Percentiles rank a stretch among this genome's conserved stretches.
Conservation (phyloP, 2,113 vertebrate genomes). For the Petrocephalus microphthalmus region DNA sequence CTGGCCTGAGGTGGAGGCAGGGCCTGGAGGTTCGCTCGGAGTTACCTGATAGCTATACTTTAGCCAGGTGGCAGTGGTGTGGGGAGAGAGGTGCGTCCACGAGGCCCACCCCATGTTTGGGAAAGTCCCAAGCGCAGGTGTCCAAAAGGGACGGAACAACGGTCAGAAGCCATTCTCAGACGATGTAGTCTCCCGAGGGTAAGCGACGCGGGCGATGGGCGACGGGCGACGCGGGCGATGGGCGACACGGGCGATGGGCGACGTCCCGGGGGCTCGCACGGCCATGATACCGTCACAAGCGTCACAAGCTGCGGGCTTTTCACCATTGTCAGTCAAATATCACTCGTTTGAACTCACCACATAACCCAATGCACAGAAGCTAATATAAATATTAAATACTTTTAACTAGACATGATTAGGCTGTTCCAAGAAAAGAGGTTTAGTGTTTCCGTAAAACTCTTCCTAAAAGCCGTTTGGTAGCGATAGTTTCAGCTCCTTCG, state of each 20-base stretch:
- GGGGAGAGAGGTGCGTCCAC: not conserved
- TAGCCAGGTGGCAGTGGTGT: not conserved
- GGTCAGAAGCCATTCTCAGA: not conserved
- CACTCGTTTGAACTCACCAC: slow-evolving; percentile 57
- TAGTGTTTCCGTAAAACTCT: not conserved
- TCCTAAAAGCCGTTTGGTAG: not conserved
- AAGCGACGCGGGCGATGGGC: not conserved
- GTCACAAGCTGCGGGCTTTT: slow-evolving; percentile 62
- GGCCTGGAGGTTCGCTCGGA: not conserved
- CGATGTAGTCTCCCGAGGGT: not conserved
- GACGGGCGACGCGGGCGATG: not conserved
- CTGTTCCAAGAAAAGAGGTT: slow-evolving; percentile 39
- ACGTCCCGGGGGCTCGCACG: not conserved
- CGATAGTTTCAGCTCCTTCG: not conserved
- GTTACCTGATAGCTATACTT: not conserved
- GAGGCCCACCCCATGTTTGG: not conserved
- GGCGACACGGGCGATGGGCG: not conserved
- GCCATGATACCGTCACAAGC: slow-evolving; percentile 26
- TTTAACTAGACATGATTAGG: slow-evolving; percentile 52
- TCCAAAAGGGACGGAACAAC: not conserved
- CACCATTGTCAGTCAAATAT: slow-evolving; percentile 46
- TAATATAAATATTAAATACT: slow-evolving; percentile 60
- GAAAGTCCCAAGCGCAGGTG: not conserved
- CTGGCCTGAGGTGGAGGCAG: not conserved
- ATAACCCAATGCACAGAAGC: slow-evolving; percentile 61